phyloP scores from a whole-genome alignment of 2,888 invertebrate genomes.

The Apoda limacodes region DNA sequence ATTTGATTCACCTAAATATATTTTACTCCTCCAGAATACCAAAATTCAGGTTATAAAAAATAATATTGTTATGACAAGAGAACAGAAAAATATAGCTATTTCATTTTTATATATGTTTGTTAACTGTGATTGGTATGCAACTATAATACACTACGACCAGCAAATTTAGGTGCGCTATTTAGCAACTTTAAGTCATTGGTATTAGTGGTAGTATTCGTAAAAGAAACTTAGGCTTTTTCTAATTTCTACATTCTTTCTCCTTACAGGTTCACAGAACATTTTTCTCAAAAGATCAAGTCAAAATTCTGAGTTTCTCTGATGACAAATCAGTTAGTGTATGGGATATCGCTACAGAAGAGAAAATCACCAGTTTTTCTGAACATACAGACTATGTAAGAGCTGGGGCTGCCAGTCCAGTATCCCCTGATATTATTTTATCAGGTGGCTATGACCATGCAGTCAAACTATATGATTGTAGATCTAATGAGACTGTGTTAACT shows the following conservation, averaged over 20 bases:
- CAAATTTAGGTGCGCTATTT: too few relatives aligned
- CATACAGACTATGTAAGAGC: constrained; percentile 88
- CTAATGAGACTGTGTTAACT: constrained; percentile 74
- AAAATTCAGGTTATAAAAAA: too few relatives aligned
- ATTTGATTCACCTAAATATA: too few relatives aligned
- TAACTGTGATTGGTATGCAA: too few relatives aligned
- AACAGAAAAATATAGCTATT: too few relatives aligned
- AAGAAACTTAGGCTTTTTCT: background rate
- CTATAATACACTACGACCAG: too few relatives aligned
- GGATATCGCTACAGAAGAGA: constrained; percentile 89
- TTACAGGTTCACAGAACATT: constrained; percentile 80
- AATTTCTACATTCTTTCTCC: constrained; percentile 8
- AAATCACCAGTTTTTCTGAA: constrained; percentile 73
- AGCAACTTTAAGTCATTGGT: too few relatives aligned
- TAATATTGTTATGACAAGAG: too few relatives aligned
- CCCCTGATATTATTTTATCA: constrained; percentile 81
- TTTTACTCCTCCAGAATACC: too few relatives aligned
- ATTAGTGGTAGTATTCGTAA: too few relatives aligned
- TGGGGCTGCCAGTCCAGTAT: constrained; percentile 82
- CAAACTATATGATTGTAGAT: constrained; percentile 88
- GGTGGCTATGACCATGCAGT: constrained; percentile 92
- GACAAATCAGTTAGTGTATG: constrained; percentile 89
- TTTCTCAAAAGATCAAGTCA: constrained; percentile 83
- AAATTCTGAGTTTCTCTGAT: constrained; percentile 90
- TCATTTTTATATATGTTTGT: too few relatives aligned